phyloP scores from a whole-genome alignment of 2,797 vertebrate species.

The Halcyon leucocephala region DNA sequence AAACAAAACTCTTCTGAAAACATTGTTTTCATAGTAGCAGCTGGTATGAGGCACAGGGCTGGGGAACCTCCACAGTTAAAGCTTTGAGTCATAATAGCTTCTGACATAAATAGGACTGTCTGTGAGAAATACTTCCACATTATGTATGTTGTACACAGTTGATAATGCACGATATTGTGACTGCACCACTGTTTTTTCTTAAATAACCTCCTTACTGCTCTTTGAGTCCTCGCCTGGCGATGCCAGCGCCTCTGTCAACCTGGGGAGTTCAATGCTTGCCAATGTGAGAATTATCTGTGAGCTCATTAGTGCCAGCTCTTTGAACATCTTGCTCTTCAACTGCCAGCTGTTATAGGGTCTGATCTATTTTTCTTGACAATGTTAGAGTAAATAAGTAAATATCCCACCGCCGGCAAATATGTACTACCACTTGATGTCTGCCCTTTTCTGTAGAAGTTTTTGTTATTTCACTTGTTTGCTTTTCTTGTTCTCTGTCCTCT shows the following conservation, averaged over 20 bases:
- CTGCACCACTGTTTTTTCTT: background rate
- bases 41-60: background rate
- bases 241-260: background rate
- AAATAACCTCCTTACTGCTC: conserved; percentile 7
- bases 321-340: conserved; percentile 21
- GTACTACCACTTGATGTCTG: background rate
- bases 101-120: conserved; percentile 45
- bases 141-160: background rate
- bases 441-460: background rate
- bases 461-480: background rate
- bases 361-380: conserved; percentile 19
- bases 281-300: background rate
- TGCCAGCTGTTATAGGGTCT: background rate
- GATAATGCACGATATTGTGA: background rate
- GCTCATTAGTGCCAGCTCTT: conserved; percentile 14
- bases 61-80: background rate
- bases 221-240: background rate
- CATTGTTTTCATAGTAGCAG: background rate
- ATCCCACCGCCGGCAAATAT: background rate
- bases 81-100: conserved; percentile 29
- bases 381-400: conserved; percentile 26
- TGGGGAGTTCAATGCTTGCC: background rate
- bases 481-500: background rate
- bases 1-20: background rate
- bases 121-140: conserved; percentile 8